phyloP scores from a whole-genome alignment of 2,888 invertebrate species.

The Acanthosoma haemorrhoidale region DNA sequence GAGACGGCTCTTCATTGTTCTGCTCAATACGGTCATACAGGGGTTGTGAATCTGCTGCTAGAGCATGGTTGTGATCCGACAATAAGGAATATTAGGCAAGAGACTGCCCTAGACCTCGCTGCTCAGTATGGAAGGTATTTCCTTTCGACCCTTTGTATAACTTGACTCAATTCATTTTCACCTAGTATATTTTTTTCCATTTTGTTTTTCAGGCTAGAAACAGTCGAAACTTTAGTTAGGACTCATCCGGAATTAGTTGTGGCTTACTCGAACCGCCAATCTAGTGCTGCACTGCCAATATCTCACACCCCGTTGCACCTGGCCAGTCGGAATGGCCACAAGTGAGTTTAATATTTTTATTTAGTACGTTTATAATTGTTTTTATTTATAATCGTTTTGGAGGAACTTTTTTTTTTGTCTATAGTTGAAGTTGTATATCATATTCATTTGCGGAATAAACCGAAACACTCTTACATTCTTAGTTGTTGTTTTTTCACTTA shows the following conservation, averaged over 20 bases:
- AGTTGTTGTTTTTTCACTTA: too few species aligned
- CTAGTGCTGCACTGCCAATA: slow-evolving; percentile 53
- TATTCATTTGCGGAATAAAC: too few species aligned
- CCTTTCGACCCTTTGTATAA: too few species aligned
- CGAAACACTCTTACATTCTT: too few species aligned
- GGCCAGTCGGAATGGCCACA: slow-evolving; percentile 87
- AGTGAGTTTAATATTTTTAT: slow-evolving; percentile 56
- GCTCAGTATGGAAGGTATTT: slow-evolving; percentile 86
- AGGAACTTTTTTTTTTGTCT: too few species aligned
- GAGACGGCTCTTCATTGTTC: slow-evolving; percentile 92
- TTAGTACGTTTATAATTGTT: neutral
- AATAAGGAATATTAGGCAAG: slow-evolving; percentile 77
- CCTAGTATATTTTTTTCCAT: neutral
- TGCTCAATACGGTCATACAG: slow-evolving; percentile 85
- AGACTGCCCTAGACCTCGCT: slow-evolving; percentile 89
- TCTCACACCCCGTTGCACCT: slow-evolving; percentile 85
- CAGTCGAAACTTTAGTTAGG: slow-evolving; percentile 78
- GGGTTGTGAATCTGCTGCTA: slow-evolving; percentile 74
- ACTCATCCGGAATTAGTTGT: slow-evolving; percentile 78
- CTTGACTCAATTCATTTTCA: too few species aligned
- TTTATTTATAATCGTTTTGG: too few species aligned
- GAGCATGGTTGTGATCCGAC: slow-evolving; percentile 83
- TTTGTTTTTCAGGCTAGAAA: slow-evolving; percentile 60
- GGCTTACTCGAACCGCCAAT: slow-evolving; percentile 53
- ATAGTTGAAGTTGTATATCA: too few species aligned